Evolutionary conservation across 2,797 vertebrate species (phyloP).

Genomic region (Rhinophrynus dorsalis): DNA sequence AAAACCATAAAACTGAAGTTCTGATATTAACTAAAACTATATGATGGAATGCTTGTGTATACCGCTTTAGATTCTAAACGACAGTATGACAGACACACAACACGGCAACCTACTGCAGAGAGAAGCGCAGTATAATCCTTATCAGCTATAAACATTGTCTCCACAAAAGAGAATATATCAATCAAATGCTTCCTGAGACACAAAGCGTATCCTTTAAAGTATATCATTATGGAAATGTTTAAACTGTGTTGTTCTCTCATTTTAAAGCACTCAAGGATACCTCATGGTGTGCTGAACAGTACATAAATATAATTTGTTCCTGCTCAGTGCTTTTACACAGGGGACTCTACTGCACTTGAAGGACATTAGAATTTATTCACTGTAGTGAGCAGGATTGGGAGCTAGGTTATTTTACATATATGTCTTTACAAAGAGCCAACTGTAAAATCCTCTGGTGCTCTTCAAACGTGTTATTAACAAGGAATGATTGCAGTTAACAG

Average conservation of each 20-base stretch:
- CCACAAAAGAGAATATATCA: constrained; percentile 48
- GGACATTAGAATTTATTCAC: constrained; percentile 46
- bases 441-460: not conserved
- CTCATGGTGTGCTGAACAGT: constrained; percentile 50
- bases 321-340: constrained; percentile 45
- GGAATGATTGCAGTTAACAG: constrained; percentile 11
- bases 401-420: constrained; percentile 18
- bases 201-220: constrained; percentile 46
- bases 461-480: constrained; percentile 8
- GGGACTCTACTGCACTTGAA: constrained; percentile 38
- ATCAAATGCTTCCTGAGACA: constrained; percentile 46
- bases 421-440: constrained; percentile 2
- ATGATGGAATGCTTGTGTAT: constrained; percentile 29
- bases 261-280: constrained; percentile 48
- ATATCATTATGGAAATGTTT: constrained; percentile 51
- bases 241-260: constrained; percentile 50
- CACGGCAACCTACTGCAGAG: constrained; percentile 44
- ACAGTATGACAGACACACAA: constrained; percentile 46
- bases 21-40: constrained; percentile 18
- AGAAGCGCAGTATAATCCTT: constrained; percentile 46
- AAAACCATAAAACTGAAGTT: constrained; percentile 24
- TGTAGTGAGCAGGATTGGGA: constrained; percentile 11
- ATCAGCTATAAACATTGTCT: constrained; percentile 48
- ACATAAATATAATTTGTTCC: constrained; percentile 51
- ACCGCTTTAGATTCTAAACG: constrained; percentile 34